Conservation (phyloP, 2,113 vertebrate genomes). For the Orycteropus afer region DNA sequence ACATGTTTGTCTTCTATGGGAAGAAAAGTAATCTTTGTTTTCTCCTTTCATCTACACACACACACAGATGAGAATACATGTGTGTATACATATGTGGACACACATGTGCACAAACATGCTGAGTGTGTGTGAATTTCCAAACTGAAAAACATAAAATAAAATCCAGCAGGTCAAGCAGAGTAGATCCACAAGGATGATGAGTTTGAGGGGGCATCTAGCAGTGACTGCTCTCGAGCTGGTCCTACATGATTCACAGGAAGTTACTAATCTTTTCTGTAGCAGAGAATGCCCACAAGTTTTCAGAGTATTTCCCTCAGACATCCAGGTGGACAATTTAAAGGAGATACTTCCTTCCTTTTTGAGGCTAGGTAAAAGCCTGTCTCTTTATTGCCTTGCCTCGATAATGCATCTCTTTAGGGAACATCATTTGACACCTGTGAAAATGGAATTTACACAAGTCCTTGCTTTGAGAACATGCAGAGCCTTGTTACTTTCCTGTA, state of each 20-base stretch:
- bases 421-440: not conserved
- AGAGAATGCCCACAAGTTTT: not conserved
- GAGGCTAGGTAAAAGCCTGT: not conserved
- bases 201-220: not conserved
- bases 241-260: not conserved
- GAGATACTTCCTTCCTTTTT: not conserved
- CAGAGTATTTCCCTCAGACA: not conserved
- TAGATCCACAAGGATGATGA: not conserved
- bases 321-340: not conserved
- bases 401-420: not conserved
- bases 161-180: not conserved
- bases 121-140: not conserved
- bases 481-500: fast-evolving
- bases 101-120: too few species aligned
- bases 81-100: too few species aligned
- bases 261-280: not conserved
- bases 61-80: too few species aligned
- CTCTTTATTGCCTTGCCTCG: not conserved
- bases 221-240: not conserved
- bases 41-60: not conserved
- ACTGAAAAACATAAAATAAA: not conserved
- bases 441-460: not conserved
- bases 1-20: not conserved
- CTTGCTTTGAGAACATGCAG: not conserved
- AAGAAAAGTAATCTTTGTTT: not conserved